phyloP scores from a whole-genome alignment of 2,797 vertebrate species.

The Streptopelia turtur region DNA sequence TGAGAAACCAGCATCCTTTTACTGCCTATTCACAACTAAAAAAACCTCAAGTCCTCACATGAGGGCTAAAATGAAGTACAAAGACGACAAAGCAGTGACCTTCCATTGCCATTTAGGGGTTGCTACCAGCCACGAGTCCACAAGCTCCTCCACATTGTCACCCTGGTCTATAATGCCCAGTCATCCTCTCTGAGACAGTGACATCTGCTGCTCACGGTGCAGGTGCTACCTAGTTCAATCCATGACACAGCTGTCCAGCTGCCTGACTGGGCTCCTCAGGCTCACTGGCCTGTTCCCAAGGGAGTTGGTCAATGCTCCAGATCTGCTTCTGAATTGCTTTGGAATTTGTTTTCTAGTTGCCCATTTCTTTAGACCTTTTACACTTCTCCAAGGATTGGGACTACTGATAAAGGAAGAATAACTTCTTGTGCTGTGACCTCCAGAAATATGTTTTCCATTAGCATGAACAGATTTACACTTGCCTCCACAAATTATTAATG shows the following conservation, averaged over 20 bases:
- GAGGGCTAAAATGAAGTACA: not conserved
- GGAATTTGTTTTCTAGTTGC: not conserved
- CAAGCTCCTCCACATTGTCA: not conserved
- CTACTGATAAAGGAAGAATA: not conserved
- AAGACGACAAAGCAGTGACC: not conserved
- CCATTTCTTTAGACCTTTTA: not conserved
- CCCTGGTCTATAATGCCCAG: not conserved
- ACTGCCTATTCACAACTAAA: not conserved
- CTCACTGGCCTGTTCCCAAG: not conserved
- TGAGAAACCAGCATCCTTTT: not conserved
- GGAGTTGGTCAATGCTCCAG: not conserved
- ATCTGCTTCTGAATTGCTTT: not conserved
- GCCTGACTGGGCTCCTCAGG: not conserved
- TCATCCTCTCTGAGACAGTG: not conserved
- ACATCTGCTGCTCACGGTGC: not conserved
- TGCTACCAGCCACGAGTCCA: not conserved
- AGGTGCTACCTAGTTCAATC: not conserved
- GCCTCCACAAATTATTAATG: not conserved
- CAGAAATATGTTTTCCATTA: not conserved
- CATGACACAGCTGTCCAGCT: not conserved
- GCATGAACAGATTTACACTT: not conserved
- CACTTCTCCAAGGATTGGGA: not conserved
- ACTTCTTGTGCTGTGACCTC: not conserved
- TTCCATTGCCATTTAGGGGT: not conserved
- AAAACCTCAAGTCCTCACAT: not conserved